Percentiles rank a stretch among this genome's conserved stretches.
Evolutionary conservation across 2,888 invertebrate genomes (phyloP).

Genomic region (Tipula unca): DNA sequence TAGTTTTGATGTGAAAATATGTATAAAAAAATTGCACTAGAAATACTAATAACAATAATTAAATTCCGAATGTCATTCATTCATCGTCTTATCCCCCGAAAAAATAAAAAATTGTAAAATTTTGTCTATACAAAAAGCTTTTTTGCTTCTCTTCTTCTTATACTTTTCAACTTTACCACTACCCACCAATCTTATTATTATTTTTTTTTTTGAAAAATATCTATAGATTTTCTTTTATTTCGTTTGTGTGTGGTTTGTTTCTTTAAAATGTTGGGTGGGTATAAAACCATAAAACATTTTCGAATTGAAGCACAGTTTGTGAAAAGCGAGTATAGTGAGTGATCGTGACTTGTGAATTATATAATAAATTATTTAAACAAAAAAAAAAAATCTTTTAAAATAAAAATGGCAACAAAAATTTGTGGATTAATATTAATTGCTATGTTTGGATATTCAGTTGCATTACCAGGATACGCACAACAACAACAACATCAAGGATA

Average conservation of each 20-base stretch:
- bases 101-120: not conserved
- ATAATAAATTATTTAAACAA: not conserved
- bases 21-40: not conserved
- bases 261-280: not conserved
- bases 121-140: not conserved
- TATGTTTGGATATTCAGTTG: conserved; percentile 34
- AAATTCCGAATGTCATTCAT: not conserved
- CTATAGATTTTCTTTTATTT: not conserved
- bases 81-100: not conserved
- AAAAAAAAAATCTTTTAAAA: not conserved
- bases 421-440: conserved; percentile 28
- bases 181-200: not conserved
- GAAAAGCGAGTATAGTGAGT: conserved; percentile 2
- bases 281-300: conserved; percentile 17
- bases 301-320: not conserved
- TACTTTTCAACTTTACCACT: not conserved
- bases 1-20: not conserved
- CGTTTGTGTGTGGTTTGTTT: not conserved
- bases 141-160: not conserved
- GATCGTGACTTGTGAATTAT: conserved; percentile 15
- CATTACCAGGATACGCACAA: conserved; percentile 42
- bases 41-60: not conserved
- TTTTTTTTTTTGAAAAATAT: not conserved
- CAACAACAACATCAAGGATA: conserved; percentile 31
- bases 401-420: conserved; percentile 24